Conservation (phyloP, 2,113 vertebrate genomes). For the Plecturocebus donacophilus region DNA sequence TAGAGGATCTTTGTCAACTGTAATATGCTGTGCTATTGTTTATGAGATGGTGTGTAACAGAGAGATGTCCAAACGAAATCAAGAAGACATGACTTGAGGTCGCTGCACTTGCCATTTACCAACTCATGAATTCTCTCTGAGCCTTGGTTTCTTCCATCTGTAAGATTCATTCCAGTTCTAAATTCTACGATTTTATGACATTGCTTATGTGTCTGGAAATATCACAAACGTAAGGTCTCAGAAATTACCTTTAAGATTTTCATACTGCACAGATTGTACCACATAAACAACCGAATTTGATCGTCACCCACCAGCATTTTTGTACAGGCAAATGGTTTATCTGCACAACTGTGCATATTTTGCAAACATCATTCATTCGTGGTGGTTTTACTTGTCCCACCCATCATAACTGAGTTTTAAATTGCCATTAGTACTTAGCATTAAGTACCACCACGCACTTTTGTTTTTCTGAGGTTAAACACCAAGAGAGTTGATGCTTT, state of each 20-base stretch:
- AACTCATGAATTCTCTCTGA: not conserved
- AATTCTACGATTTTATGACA: conserved; percentile 38
- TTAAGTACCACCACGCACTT: not conserved
- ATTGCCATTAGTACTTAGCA: conserved; percentile 55
- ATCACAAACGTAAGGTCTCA: conserved; percentile 59
- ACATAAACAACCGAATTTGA: conserved; percentile 52
- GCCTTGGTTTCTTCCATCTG: not conserved
- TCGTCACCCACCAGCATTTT: conserved; percentile 25
- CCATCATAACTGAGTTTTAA: conserved; percentile 54
- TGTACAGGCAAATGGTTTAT: conserved; percentile 40
- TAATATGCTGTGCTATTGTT: not conserved
- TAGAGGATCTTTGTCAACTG: not conserved
- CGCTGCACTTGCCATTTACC: not conserved
- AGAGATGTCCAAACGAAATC: not conserved
- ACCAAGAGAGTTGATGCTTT: not conserved
- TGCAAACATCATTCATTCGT: not conserved
- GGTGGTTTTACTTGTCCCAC: not conserved
- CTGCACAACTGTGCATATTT: not conserved
- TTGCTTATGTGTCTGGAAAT: conserved; percentile 61
- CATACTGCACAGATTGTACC: not conserved
- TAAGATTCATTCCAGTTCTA: not conserved
- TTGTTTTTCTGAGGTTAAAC: conserved; percentile 64
- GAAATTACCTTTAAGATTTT: conserved; percentile 62
- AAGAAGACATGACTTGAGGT: not conserved
- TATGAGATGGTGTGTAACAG: not conserved